These are phyloP conservation scores for Charaxes varanes DNA, from an alignment of 1,140 invertebrate species.

Conservation along the genomic window DNA sequence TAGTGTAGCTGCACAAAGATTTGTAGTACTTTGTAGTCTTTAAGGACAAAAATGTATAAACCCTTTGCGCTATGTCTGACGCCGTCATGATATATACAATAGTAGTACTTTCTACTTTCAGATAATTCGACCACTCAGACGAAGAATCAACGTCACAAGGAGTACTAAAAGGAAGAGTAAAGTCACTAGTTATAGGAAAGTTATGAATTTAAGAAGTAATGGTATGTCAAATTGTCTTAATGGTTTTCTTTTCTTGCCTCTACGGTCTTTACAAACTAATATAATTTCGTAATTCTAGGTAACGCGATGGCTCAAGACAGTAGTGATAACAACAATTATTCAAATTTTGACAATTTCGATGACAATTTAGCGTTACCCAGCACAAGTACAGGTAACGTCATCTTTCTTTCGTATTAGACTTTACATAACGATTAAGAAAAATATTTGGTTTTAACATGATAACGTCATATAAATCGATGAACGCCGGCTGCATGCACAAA, in stretches of 20 bases:
- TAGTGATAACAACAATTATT: constrained; percentile 54
- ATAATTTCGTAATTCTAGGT: constrained; percentile 25
- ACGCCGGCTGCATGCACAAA: too few species aligned
- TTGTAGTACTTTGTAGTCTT: too few species aligned
- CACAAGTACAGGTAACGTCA: constrained; percentile 75
- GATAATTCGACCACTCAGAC: constrained; percentile 51
- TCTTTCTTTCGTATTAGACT: neutral
- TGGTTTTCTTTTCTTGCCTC: neutral
- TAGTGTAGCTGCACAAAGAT: too few species aligned
- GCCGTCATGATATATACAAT: neutral
- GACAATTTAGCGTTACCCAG: constrained; percentile 72
- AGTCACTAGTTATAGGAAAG: constrained; percentile 51
- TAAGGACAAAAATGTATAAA: neutral
- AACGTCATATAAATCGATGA: too few species aligned
- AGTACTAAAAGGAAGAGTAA: constrained; percentile 61
- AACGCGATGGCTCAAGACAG: constrained; percentile 44
- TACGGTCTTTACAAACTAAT: neutral
- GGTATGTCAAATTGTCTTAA: constrained; percentile 26
- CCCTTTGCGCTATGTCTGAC: neutral
- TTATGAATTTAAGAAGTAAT: constrained; percentile 54
- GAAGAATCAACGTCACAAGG: constrained; percentile 54
- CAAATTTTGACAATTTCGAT: constrained; percentile 45
- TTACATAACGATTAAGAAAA: constrained; percentile 20
- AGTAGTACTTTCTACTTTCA: constrained; percentile 27
- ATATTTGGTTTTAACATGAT: constrained; percentile 45